These are phyloP conservation scores for Anarrhichthys ocellatus DNA, from an alignment of 2,113 vertebrate genomes.

Conservation along the genomic window DNA sequence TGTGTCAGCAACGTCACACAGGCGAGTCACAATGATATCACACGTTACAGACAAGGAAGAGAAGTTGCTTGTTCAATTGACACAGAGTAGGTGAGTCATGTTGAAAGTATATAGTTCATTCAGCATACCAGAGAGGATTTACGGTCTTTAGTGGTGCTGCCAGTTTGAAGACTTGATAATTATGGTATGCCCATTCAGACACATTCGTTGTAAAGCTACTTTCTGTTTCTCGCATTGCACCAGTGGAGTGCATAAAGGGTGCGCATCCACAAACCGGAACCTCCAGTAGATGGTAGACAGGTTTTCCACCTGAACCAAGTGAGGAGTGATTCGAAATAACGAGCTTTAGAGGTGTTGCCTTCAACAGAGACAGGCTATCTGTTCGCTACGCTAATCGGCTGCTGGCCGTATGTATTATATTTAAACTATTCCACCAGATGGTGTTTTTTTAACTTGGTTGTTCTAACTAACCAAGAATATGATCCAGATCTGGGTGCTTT, in stretches of 20 bases:
- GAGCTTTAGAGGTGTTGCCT: not conserved
- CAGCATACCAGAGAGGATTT: not conserved
- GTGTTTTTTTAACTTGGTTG: not conserved
- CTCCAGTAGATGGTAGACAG: too few relatives aligned
- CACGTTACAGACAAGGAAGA: not conserved
- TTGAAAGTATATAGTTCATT: not conserved
- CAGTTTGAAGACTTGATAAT: conserved; percentile 3
- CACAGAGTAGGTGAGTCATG: not conserved
- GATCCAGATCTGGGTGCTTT: not conserved
- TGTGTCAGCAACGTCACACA: not conserved
- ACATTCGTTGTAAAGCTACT: not conserved
- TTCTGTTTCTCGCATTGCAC: too few relatives aligned
- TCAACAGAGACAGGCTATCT: not conserved
- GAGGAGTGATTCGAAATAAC: too few relatives aligned
- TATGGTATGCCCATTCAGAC: conserved; percentile 1
- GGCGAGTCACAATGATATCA: too few relatives aligned
- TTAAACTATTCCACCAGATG: not conserved
- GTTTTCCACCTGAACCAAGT: not conserved
- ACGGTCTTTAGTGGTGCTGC: not conserved
- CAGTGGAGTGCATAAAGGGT: too few relatives aligned
- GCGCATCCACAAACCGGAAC: too few relatives aligned
- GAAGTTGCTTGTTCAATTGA: not conserved
- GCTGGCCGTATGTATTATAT: not conserved
- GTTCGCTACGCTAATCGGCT: not conserved
- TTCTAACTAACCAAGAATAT: not conserved